These are phyloP conservation scores for Ophion ventricosus DNA, from an alignment of 2,888 invertebrate genomes.

Conservation along the genomic window DNA sequence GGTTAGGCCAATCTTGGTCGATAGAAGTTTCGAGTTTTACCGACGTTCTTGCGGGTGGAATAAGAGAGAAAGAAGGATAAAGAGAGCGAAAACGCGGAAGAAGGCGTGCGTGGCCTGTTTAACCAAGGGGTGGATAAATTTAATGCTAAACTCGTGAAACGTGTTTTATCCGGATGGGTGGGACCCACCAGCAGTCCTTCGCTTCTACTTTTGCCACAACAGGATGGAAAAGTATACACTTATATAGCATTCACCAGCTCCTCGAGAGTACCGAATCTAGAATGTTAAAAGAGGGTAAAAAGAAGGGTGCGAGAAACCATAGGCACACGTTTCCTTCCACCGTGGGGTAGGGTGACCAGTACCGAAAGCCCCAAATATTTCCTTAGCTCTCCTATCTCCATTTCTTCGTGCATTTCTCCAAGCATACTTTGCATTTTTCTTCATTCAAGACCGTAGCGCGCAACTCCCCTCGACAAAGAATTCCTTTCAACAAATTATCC, in stretches of 20 bases:
- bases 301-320: slow-evolving; percentile 71
- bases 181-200: slow-evolving; percentile 64
- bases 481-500: slow-evolving; percentile 67
- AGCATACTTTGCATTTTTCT: slow-evolving; percentile 67
- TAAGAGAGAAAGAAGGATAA: slow-evolving; percentile 50
- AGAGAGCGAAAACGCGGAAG: slow-evolving; percentile 66
- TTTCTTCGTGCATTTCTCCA: slow-evolving; percentile 70
- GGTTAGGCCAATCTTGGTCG: slow-evolving; percentile 58
- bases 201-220: slow-evolving; percentile 48
- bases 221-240: slow-evolving; percentile 62
- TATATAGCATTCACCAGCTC: slow-evolving; percentile 35
- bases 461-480: slow-evolving; percentile 61
- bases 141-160: slow-evolving; percentile 86
- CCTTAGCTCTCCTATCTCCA: slow-evolving; percentile 61
- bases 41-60: slow-evolving; percentile 63
- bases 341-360: slow-evolving; percentile 5
- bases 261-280: slow-evolving; percentile 48
- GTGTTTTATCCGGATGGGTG: slow-evolving; percentile 83
- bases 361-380: slow-evolving; percentile 63
- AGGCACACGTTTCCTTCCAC: slow-evolving; percentile 58
- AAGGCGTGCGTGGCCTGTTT: slow-evolving; percentile 79
- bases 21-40: slow-evolving; percentile 67
- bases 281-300: slow-evolving; percentile 69
- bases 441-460: slow-evolving; percentile 53
- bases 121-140: slow-evolving; percentile 81